Evolutionary conservation across 2,113 vertebrate species (phyloP).

Genomic region (Chrysemys picta): DNA sequence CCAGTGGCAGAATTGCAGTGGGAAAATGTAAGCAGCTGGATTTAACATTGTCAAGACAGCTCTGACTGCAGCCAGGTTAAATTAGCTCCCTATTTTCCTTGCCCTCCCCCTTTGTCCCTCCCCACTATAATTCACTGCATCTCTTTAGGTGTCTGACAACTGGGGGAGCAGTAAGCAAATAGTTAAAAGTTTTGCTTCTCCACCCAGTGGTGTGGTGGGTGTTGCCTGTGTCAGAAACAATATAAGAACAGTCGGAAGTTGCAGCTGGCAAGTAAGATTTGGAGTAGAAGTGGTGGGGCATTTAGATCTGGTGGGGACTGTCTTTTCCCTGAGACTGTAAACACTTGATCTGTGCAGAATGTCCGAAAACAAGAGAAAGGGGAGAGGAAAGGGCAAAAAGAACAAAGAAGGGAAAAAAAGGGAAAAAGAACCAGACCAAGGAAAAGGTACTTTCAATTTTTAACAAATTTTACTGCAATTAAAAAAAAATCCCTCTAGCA

Average conservation of each 20-base stretch:
- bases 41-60: accelerated
- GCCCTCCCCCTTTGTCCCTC: neutral
- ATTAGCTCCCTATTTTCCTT: neutral
- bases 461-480: constrained; percentile 54
- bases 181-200: constrained; percentile 73
- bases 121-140: constrained; percentile 35
- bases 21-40: neutral
- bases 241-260: constrained; percentile 78
- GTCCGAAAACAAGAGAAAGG: constrained; percentile 81
- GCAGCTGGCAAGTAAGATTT: constrained; percentile 73
- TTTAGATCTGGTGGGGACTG: constrained; percentile 70
- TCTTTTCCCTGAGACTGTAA: constrained; percentile 68
- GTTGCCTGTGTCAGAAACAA: constrained; percentile 77
- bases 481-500: neutral
- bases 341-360: constrained; percentile 72
- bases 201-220: constrained; percentile 78
- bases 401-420: constrained; percentile 80
- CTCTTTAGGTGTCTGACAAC: constrained; percentile 33
- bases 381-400: constrained; percentile 82
- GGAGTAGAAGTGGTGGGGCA: constrained; percentile 69
- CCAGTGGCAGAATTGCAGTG: neutral
- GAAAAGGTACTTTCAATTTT: constrained; percentile 77
- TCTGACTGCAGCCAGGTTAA: neutral
- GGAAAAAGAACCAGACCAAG: constrained; percentile 79
- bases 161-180: constrained; percentile 67